Evolutionary conservation across 2,797 vertebrate species (phyloP).

Genomic region (Anas flavirostris): DNA sequence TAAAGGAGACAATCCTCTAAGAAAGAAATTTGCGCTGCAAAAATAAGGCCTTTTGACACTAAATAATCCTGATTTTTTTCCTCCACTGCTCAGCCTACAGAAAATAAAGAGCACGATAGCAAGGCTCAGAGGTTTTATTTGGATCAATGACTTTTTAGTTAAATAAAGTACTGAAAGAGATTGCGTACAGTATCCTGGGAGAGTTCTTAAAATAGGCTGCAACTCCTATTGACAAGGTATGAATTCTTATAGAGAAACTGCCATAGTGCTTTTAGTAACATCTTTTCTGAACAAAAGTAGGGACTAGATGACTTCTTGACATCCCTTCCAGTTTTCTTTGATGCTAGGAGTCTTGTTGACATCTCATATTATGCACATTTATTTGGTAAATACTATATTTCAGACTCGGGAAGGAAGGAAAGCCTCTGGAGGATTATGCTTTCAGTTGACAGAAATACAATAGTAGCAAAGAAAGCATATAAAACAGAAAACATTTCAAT

Average conservation of each 20-base stretch:
- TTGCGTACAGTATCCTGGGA: background rate
- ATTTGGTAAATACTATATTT: conserved; percentile 18
- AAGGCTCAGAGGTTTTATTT: background rate
- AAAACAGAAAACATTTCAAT: background rate
- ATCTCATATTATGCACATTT: background rate
- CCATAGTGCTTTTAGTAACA: background rate
- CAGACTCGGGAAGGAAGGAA: background rate
- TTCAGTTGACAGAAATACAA: conserved; percentile 16
- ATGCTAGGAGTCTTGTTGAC: background rate
- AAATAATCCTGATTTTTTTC: background rate
- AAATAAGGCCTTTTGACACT: background rate
- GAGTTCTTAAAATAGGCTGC: background rate
- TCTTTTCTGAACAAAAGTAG: background rate
- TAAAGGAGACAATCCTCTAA: background rate
- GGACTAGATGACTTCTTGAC: background rate
- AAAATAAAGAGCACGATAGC: background rate
- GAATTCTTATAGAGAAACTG: background rate
- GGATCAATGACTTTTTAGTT: background rate
- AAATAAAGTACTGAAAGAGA: background rate
- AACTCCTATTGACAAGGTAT: background rate
- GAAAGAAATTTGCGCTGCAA: background rate
- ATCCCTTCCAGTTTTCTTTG: background rate
- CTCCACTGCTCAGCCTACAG: background rate
- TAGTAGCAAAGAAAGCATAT: background rate
- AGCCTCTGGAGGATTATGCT: background rate